Evolutionary conservation across 2,888 invertebrate species (phyloP).

Genomic region (Timandra comae): DNA sequence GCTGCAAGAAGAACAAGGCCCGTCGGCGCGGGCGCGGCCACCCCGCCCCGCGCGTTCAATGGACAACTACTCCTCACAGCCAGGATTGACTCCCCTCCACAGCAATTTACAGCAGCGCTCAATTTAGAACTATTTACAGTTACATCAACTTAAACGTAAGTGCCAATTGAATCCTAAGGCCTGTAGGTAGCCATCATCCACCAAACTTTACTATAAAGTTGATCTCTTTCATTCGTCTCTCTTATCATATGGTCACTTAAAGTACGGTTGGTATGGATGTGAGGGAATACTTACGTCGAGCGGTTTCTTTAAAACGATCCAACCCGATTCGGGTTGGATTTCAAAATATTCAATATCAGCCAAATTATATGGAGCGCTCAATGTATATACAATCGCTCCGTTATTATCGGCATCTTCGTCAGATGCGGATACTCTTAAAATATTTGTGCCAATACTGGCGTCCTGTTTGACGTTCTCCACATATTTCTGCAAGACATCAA

Average conservation of each 20-base stretch:
- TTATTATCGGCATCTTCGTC: slow-evolving; percentile 98
- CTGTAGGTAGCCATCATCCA: slow-evolving; percentile 77
- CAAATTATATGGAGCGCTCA: slow-evolving; percentile 92
- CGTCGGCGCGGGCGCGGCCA: slow-evolving; percentile 29
- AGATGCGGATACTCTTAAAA: slow-evolving; percentile 94
- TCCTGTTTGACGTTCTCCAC: slow-evolving; percentile 98
- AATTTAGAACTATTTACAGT: slow-evolving; percentile 76
- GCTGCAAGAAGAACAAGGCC: slow-evolving; percentile 83
- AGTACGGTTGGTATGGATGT: slow-evolving; percentile 22
- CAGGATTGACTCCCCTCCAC: slow-evolving; percentile 69
- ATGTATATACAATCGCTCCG: slow-evolving; percentile 93
- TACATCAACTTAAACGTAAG: slow-evolving; percentile 65
- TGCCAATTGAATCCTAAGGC: slow-evolving; percentile 77
- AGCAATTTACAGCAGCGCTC: slow-evolving; percentile 73
- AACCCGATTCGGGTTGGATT: slow-evolving; percentile 97
- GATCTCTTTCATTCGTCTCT: slow-evolving; percentile 67
- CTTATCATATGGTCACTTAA: slow-evolving; percentile 49
- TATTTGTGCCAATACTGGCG: slow-evolving; percentile 96
- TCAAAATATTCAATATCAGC: slow-evolving; percentile 96
- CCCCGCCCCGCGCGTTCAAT: slow-evolving; percentile 53
- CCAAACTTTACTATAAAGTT: slow-evolving; percentile 71
- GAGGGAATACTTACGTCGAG: slow-evolving; percentile 91
- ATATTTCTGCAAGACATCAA: slow-evolving; percentile 86
- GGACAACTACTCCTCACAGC: slow-evolving; percentile 75
- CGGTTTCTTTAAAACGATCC: slow-evolving; percentile 96